Evolutionary conservation across 2,113 vertebrate species (phyloP).

Genomic region (Hypomesus transpacificus): DNA sequence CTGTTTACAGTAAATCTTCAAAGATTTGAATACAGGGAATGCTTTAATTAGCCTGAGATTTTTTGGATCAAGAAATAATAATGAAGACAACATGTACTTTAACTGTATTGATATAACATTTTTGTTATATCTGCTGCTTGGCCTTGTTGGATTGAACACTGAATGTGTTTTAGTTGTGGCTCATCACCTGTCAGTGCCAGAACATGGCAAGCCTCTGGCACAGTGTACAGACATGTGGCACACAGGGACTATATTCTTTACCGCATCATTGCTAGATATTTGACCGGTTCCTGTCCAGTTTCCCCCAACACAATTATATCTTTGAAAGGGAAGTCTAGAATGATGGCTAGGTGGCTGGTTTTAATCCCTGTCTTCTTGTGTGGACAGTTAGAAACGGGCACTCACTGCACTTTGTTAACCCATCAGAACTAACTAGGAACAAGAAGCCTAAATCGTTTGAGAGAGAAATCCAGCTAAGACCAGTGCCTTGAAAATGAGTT

Average conservation of each 20-base stretch:
- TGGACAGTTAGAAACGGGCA: no score
- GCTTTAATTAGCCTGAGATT: slow-evolving; percentile 1
- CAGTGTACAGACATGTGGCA: background rate
- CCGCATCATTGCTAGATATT: background rate
- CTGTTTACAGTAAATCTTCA: background rate
- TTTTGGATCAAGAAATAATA: background rate
- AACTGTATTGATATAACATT: background rate
- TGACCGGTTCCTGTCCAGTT: no score
- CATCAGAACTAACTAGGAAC: no score
- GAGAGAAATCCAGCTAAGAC: no score
- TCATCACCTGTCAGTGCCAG: background rate
- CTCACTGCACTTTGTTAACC: no score
- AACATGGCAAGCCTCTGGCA: background rate
- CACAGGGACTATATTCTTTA: background rate
- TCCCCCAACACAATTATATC: no score
- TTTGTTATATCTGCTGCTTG: slow-evolving; percentile 1
- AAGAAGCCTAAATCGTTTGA: no score
- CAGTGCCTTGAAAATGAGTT: no score
- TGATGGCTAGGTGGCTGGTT: no score
- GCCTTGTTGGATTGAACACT: background rate
- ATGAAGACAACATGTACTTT: background rate
- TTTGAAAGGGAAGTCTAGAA: no score
- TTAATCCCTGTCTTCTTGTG: no score
- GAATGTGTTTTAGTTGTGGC: slow-evolving; percentile 5
- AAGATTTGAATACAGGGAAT: background rate